Conservation (phyloP, 2,113 vertebrate species). For the Procapra przewalskii region DNA sequence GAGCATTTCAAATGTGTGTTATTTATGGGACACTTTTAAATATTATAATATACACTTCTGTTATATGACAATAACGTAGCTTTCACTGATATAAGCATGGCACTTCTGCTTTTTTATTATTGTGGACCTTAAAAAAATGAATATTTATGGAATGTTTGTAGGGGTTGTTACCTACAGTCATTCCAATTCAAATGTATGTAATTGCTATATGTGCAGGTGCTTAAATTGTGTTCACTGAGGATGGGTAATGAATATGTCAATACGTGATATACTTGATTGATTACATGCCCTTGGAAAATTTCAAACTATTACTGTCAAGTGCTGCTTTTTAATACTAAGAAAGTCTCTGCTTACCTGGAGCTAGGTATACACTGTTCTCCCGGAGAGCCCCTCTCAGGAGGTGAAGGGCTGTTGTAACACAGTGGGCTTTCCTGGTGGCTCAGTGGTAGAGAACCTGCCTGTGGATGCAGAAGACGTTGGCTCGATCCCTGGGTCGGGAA, state of each 20-base stretch:
- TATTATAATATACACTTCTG: neutral
- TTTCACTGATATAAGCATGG: neutral
- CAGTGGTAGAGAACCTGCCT: neutral
- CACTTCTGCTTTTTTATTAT: neutral
- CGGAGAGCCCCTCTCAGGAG: neutral
- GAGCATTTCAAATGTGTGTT: neutral
- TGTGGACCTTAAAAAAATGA: neutral
- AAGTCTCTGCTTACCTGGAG: neutral
- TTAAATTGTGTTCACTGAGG: neutral
- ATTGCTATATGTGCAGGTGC: neutral
- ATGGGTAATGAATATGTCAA: neutral
- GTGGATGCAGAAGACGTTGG: neutral
- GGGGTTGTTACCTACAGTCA: neutral
- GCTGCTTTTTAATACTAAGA: neutral
- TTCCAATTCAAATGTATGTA: neutral
- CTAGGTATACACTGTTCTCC: neutral
- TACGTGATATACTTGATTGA: neutral
- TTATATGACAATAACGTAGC: neutral
- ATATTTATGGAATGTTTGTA: neutral
- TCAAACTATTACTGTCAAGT: neutral
- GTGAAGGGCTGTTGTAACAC: neutral
- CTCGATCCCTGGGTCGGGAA: neutral
- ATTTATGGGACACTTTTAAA: neutral
- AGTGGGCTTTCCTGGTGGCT: neutral
- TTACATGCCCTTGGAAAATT: neutral